phyloP scores from a whole-genome alignment of 2,888 invertebrate species.

The Stegana nigrithorax region DNA sequence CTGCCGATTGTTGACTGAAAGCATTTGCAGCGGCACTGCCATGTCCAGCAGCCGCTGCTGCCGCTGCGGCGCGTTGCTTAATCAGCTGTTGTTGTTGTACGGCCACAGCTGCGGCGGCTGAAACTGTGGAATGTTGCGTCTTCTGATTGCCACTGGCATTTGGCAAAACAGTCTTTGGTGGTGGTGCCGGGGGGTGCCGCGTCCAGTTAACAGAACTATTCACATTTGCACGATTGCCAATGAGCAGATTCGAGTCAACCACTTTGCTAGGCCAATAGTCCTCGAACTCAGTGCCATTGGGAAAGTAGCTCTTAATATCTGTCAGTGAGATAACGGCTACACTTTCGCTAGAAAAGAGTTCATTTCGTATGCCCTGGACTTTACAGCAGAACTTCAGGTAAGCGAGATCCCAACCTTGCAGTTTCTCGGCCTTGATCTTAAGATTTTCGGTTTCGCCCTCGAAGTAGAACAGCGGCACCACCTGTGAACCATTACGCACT shows the following conservation, averaged over 20 bases:
- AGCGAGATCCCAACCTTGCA: conserved; percentile 92
- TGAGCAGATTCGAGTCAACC: conserved; percentile 82
- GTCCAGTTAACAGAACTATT: conserved; percentile 81
- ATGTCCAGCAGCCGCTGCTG: conserved; percentile 44
- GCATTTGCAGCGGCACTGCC: conserved; percentile 54
- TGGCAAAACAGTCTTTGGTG: conserved; percentile 65
- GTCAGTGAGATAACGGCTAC: conserved; percentile 91
- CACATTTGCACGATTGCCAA: conserved; percentile 73
- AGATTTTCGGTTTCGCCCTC: conserved; percentile 90
- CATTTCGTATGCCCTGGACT: conserved; percentile 91
- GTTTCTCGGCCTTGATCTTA: conserved; percentile 85
- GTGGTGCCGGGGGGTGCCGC: conserved; percentile 80
- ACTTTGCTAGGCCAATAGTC: conserved; percentile 94
- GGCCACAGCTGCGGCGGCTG: conserved; percentile 36
- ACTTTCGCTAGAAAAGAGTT: conserved; percentile 89
- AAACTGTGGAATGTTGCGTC: conserved; percentile 41
- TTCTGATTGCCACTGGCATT: conserved; percentile 45
- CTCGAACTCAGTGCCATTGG: conserved; percentile 88
- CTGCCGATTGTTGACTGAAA: conserved; percentile 46
- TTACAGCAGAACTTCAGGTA: conserved; percentile 95
- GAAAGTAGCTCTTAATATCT: conserved; percentile 91
- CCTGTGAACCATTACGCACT: conserved; percentile 83
- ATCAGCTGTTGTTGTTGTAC: conserved; percentile 54
- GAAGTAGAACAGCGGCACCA: conserved; percentile 91
- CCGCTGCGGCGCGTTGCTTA: conserved; percentile 54